Conservation (phyloP, 1,140 invertebrate genomes). For the Vanessa atalanta region DNA sequence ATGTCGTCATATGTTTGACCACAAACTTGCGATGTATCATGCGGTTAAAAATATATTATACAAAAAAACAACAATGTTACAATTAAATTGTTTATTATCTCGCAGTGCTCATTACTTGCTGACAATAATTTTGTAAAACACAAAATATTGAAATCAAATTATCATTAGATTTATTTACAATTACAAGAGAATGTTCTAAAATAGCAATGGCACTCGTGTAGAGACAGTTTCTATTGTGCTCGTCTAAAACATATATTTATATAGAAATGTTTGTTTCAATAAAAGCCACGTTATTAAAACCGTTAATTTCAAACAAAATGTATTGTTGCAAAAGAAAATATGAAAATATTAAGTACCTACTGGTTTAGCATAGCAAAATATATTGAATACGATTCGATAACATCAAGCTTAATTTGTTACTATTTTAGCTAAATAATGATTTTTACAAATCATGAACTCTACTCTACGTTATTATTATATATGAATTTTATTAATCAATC, state of each 20-base stretch:
- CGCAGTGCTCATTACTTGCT: slow-evolving; percentile 68
- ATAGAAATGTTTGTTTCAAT: slow-evolving; percentile 12
- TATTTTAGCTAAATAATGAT: slow-evolving; percentile 27
- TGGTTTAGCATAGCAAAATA: slow-evolving; percentile 46
- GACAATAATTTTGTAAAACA: slow-evolving; percentile 70
- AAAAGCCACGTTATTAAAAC: slow-evolving; percentile 31
- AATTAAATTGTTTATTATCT: slow-evolving; percentile 66
- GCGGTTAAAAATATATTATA: too few species aligned
- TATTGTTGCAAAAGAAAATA: slow-evolving; percentile 31
- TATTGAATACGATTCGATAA: slow-evolving; percentile 21
- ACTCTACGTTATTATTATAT: slow-evolving; percentile 16
- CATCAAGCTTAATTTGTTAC: slow-evolving; percentile 17
- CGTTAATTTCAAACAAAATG: slow-evolving; percentile 37
- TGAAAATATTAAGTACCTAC: slow-evolving; percentile 56
- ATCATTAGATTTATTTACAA: slow-evolving; percentile 54
- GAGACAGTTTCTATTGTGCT: slow-evolving; percentile 30
- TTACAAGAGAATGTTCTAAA: slow-evolving; percentile 35
- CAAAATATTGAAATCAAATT: slow-evolving; percentile 55
- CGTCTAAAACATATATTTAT: slow-evolving; percentile 19
- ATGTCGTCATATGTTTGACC: too few species aligned
- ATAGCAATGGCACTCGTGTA: slow-evolving; percentile 51
- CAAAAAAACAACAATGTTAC: slow-evolving; percentile 51
- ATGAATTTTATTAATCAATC: slow-evolving; percentile 3
- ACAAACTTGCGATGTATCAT: neutral
- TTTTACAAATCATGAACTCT: slow-evolving; percentile 20